Evolutionary conservation across 1,140 invertebrate species (phyloP), one percentile per base, ranked within the genome.

Genomic region (Globodera rostochiensis): DNA sequence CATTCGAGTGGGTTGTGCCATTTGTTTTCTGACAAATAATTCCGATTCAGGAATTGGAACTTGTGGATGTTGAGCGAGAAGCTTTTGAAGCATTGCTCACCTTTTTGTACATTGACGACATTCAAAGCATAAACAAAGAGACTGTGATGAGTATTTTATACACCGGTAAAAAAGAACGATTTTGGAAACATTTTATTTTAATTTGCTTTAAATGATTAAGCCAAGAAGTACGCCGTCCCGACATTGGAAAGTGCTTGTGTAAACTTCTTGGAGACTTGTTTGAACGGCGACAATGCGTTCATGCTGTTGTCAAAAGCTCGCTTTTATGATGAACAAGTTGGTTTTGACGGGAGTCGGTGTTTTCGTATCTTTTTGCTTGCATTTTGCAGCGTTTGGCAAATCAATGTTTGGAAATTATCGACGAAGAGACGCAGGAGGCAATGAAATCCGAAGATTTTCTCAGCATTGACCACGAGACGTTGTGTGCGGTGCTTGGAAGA

Each of bases 61-160:
- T 82, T 8, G 36, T 82, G n/a, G 81, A 82, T 45, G 80, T 82
- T 6, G 81, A 82, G 36, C 49, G 25, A 57, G 73, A 79, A 45
- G 53, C 81, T 19, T 92, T 91, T 80, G 80, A 90, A 45, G 88
- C 90, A 15, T n/a, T 86, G 46, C 90, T 94, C n/a, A 92, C 93
- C 87, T 95, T 94, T 90, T 90, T 95, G 25, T 95, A 95, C 87
- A 94, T 94, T 0, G 94, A 95, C 91, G 94, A 95, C 90, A 69
- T 70, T 50, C 64, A 36, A 25, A 94, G 95, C 21, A 94, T 95
- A 87, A 94, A 93, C 60, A 93, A 94, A 5, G 94, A 95, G 87
- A 94, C 93, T 87, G 94, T 95, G 6, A 95, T 95, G 94, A 94
- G 94, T 1, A 94, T 94, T 15, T 89, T 95, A 74, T 95, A 95